These are phyloP conservation scores for Thyatira batis DNA, from an alignment of 2,888 invertebrate genomes.

Conservation along the genomic window DNA sequence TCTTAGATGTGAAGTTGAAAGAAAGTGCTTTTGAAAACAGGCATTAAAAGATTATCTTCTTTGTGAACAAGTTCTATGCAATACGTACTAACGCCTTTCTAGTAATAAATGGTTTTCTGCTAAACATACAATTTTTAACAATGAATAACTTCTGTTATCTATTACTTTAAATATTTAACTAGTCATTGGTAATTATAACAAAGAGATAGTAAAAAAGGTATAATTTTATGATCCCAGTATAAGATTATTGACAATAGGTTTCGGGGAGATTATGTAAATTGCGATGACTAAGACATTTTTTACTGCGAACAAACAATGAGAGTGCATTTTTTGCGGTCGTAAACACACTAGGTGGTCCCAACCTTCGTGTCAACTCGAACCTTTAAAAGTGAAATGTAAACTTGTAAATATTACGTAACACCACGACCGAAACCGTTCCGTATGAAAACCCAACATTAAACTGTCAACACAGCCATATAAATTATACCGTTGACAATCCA, in stretches of 20 bases:
- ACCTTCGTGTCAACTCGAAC: conserved; percentile 9
- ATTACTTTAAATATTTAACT: not conserved
- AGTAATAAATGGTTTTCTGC: not conserved
- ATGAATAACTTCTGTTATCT: not conserved
- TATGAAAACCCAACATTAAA: conserved; percentile 34
- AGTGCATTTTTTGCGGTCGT: conserved; percentile 40
- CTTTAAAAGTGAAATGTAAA: conserved; percentile 35
- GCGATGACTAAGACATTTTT: conserved; percentile 50
- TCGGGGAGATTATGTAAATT: conserved; percentile 45
- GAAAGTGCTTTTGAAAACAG: not conserved
- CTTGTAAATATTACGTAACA: conserved; percentile 19
- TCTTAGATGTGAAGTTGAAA: not conserved
- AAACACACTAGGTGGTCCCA: conserved; percentile 49
- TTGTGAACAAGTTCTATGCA: not conserved
- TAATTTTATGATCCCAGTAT: conserved; percentile 21
- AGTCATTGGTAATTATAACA: not conserved
- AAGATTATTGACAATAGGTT: conserved; percentile 25
- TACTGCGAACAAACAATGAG: conserved; percentile 55
- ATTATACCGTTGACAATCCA: conserved; percentile 26
- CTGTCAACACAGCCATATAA: conserved; percentile 36
- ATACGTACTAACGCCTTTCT: not conserved
- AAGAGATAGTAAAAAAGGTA: conserved; percentile 13
- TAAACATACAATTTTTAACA: not conserved
- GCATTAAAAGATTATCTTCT: not conserved
- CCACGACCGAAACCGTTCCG: conserved; percentile 16